phyloP scores from a whole-genome alignment of 2,888 invertebrate genomes.

The Flabesymbios commensalis region DNA sequence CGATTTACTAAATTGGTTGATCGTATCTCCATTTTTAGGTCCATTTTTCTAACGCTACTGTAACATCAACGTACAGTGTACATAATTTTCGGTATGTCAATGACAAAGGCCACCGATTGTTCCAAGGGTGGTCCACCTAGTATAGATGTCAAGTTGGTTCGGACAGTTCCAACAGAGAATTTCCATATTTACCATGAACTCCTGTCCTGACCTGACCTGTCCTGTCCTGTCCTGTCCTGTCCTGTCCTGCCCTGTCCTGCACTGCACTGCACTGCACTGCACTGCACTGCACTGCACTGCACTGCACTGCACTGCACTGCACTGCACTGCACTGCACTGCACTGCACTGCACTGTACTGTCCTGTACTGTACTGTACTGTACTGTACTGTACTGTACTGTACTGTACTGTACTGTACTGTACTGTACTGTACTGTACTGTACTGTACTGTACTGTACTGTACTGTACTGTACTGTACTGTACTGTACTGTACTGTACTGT shows the following conservation, averaged over 20 bases:
- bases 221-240: background rate
- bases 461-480: conserved; percentile 4
- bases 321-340: background rate
- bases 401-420: conserved; percentile 1
- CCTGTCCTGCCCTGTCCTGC: background rate
- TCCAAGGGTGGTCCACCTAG: no score
- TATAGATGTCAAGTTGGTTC: no score
- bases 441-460: conserved; percentile 7
- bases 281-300: background rate
- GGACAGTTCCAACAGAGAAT: no score
- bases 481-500: background rate
- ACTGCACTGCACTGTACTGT: conserved; percentile 4
- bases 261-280: no score
- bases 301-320: background rate
- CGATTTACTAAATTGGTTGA: no score
- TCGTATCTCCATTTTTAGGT: no score
- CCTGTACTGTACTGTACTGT: conserved; percentile 11
- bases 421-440: conserved; percentile 10
- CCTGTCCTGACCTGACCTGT: no score
- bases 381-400: conserved; percentile 9
- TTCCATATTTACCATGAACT: no score
- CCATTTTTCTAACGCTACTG: no score
- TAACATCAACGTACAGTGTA: no score
- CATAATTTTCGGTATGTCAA: no score
- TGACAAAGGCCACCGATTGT: no score